These are phyloP conservation scores for Agrotis exclamationis DNA, from an alignment of 2,888 invertebrate genomes.

Conservation along the genomic window DNA sequence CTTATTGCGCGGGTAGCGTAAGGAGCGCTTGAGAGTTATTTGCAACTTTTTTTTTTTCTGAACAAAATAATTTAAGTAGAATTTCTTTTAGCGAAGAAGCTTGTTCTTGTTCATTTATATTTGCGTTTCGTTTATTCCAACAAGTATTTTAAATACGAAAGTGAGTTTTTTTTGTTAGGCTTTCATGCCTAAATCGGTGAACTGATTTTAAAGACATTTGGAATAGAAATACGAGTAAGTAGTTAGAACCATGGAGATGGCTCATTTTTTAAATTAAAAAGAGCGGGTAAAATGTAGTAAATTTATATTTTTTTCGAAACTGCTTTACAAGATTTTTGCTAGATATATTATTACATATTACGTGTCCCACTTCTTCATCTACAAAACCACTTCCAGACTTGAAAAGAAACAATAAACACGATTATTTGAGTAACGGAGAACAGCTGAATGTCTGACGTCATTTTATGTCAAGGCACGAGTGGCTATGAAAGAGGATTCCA, in stretches of 20 bases:
- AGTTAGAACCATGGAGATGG: too few species aligned
- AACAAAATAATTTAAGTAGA: not conserved
- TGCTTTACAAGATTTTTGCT: not conserved
- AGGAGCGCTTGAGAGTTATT: conserved; percentile 20
- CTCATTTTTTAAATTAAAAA: too few species aligned
- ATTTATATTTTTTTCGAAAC: too few species aligned
- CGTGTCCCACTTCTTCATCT: not conserved
- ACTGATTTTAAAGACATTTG: too few species aligned
- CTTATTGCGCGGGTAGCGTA: conserved; percentile 37
- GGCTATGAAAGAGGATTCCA: conserved; percentile 56
- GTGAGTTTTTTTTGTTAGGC: too few species aligned
- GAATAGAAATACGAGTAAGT: too few species aligned
- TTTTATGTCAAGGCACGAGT: conserved; percentile 58
- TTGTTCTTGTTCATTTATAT: not conserved
- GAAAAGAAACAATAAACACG: conserved; percentile 49
- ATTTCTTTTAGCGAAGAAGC: not conserved
- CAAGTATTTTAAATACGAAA: too few species aligned
- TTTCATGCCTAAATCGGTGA: too few species aligned
- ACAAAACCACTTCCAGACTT: conserved; percentile 25
- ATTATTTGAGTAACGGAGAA: conserved; percentile 44
- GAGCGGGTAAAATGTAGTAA: too few species aligned
- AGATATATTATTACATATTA: not conserved
- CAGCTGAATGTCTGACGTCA: conserved; percentile 63
- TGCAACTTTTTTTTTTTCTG: conserved; percentile 23
- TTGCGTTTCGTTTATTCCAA: too few species aligned